A percentile compares a stretch with the other conserved stretches of the same genome.
These are phyloP conservation scores for Anguilla megastoma DNA, from an alignment of 2,797 vertebrate species.

Conservation along the genomic window DNA sequence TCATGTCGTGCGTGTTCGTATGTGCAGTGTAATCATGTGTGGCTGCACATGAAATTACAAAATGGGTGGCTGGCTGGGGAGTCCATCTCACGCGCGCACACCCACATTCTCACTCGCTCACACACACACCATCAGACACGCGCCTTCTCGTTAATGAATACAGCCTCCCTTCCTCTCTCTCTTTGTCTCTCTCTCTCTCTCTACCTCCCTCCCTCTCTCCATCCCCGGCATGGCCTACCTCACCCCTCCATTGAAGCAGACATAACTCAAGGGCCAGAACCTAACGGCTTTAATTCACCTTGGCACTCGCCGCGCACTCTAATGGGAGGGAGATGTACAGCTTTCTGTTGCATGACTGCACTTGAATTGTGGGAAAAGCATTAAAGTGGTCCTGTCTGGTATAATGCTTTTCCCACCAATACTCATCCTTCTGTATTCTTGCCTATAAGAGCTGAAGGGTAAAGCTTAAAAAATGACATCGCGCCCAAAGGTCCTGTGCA, in stretches of 20 bases:
- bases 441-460: neutral
- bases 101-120: neutral
- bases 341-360: neutral
- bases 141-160: neutral
- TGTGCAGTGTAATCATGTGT: neutral
- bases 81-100: neutral
- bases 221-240: neutral
- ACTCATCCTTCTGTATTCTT: neutral
- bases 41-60: neutral
- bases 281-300: constrained; percentile 16
- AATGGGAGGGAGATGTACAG: constrained; percentile 2
- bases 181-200: neutral
- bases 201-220: neutral
- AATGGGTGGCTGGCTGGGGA: neutral
- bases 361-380: neutral
- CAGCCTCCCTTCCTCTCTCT: neutral
- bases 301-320: neutral
- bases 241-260: neutral
- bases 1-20: neutral
- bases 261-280: neutral
- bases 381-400: neutral
- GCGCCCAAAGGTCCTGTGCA: neutral
- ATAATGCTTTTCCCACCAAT: neutral
- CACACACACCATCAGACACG: neutral
- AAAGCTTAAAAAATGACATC: neutral